Conservation (phyloP, 2,888 invertebrate species). For the Netelia virgata region DNA sequence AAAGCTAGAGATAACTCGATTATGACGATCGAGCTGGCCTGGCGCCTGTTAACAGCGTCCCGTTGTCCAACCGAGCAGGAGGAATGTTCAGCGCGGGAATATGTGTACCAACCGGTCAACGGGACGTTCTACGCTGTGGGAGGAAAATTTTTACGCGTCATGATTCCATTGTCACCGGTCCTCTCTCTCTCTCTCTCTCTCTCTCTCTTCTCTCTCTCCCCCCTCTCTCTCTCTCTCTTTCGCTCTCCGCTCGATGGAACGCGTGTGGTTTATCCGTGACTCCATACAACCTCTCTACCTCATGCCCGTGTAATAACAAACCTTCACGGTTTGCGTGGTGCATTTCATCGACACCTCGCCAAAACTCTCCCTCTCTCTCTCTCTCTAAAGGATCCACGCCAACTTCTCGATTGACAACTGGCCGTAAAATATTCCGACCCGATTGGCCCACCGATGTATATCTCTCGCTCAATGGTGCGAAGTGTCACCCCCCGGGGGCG, state of each 20-base stretch:
- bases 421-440: too few relatives aligned
- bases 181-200: neutral
- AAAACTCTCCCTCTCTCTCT: conserved; percentile 2
- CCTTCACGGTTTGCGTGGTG: neutral
- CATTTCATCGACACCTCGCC: neutral
- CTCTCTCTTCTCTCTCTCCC: neutral
- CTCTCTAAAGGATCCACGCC: neutral
- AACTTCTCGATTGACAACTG: too few relatives aligned
- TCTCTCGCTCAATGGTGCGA: too few relatives aligned
- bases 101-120: conserved; percentile 21
- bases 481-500: too few relatives aligned
- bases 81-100: conserved; percentile 35
- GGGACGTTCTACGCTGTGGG: conserved; percentile 1
- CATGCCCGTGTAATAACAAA: neutral
- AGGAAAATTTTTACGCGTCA: conserved; percentile 45
- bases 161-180: conserved; percentile 48
- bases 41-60: conserved; percentile 41
- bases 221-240: neutral
- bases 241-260: neutral
- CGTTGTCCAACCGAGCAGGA: conserved; percentile 18
- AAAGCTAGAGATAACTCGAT: conserved; percentile 66
- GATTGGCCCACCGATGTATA: too few relatives aligned
- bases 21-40: conserved; percentile 53
- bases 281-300: neutral
- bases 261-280: neutral